Conservation (phyloP, 2,113 vertebrate species). For the Ptychochromis oligacanthus region DNA sequence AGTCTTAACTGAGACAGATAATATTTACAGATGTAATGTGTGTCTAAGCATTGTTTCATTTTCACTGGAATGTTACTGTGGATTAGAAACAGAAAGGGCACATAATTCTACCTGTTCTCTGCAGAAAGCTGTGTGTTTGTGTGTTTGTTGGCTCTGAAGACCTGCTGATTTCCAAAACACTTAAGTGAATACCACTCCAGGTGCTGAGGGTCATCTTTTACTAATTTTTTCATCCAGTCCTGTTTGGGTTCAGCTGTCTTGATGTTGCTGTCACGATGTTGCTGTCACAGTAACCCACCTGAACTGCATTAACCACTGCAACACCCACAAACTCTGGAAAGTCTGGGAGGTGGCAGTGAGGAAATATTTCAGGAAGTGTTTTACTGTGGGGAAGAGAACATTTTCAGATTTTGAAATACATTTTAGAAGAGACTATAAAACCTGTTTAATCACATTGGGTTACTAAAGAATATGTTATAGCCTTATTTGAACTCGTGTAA, state of each 20-base stretch:
- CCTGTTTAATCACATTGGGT: neutral
- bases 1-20: neutral
- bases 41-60: neutral
- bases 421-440: neutral
- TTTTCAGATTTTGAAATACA: accelerated
- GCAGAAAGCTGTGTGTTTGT: too few relatives aligned
- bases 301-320: conserved; percentile 26
- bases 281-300: conserved; percentile 47
- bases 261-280: conserved; percentile 34
- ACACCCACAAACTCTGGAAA: conserved; percentile 53
- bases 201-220: neutral
- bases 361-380: conserved; percentile 49
- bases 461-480: neutral
- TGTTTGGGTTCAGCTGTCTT: conserved; percentile 12
- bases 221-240: conserved; percentile 29
- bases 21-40: neutral
- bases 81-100: neutral
- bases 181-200: conserved; percentile 2
- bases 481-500: neutral
- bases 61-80: neutral
- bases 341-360: conserved; percentile 38
- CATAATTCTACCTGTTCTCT: too few relatives aligned
- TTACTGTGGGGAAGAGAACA: neutral
- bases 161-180: neutral
- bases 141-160: conserved; percentile 30